A percentile compares a stretch with the other conserved stretches of the same genome.
phyloP scores from a whole-genome alignment of 1,140 invertebrate species.

The Luehdorfia chinensis region DNA sequence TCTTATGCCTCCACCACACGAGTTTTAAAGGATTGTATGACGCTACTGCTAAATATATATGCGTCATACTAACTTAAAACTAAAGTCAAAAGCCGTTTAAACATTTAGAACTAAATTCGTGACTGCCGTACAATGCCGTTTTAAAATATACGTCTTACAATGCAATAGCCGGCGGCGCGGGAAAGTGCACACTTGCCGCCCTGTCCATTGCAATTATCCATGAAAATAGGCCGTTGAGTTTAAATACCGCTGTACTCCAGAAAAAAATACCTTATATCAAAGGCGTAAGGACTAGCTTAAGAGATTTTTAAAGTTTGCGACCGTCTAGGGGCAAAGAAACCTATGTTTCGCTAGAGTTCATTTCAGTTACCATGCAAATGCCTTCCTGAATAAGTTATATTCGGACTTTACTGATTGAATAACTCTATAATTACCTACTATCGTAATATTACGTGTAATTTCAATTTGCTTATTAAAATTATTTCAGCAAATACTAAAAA shows the following conservation, averaged over 20 bases:
- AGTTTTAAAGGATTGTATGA: too few species aligned
- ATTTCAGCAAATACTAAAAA: too few species aligned
- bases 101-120: constrained; percentile 23
- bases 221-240: constrained; percentile 23
- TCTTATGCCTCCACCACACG: too few species aligned
- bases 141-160: constrained; percentile 20
- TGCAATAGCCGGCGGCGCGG: constrained; percentile 19
- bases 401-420: constrained; percentile 7
- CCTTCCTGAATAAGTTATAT: constrained; percentile 25
- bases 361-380: constrained; percentile 27
- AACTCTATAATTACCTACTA: constrained; percentile 11
- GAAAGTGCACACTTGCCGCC: constrained; percentile 33
- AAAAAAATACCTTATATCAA: constrained; percentile 17
- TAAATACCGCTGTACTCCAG: neutral
- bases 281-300: neutral
- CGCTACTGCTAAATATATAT: too few species aligned
- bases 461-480: neutral
- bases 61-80: too few species aligned
- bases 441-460: constrained; percentile 1
- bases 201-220: constrained; percentile 35
- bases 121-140: neutral
- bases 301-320: neutral
- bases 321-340: constrained; percentile 23
- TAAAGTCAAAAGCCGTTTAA: constrained; percentile 18
- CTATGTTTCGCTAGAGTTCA: constrained; percentile 19